Evolutionary conservation across 1,140 invertebrate genomes (phyloP), one percentile per base, ranked within the genome.

Genomic region (Heterodera schachtii): DNA sequence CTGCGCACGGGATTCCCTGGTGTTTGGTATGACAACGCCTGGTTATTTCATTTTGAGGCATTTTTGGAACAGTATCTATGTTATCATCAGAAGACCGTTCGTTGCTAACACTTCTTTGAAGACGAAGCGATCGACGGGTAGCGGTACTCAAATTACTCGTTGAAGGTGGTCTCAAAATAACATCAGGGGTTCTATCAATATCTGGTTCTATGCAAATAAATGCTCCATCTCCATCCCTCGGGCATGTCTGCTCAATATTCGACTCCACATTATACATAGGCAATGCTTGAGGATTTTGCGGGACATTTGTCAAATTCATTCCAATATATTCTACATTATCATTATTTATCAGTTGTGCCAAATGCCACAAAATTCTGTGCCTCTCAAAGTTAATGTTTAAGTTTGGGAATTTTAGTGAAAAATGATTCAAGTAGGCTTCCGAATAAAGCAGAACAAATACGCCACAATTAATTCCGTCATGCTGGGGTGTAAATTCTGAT

Each of bases 401-500:
- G 6, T 74, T 74, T 43, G n/a, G 73, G 6, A 74, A 6, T 4
- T 43, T 2, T 21, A 74, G 9, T 1, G n/a, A 31, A 43, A 1
- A 3, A 46, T 74, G 41, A 8, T 74, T 74, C 8, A 74, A 43
- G 11, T 74, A 74, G 8, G 16, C 19, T 8, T 73, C 71, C 1
- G 71, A 73, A 73, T 73, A 73, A 52, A 52, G 49, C 6, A 6
- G 11, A 52, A 52, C 49, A 52, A 52, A 52, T 8, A 52, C 49
- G 49, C 71, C 71, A 73, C 71, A 73, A 21, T 73, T 73, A 19
- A 73, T 73, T 5, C 71, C 71, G 7, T 73, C 71, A n/a, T 16
- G 16, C 2, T 73, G 71, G 44, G 16, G 43, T 1, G 71, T 73
- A 73, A 73, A 73, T 1, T 31, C 31, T 31, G 31, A 31, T 31